A percentile compares a stretch with the other conserved stretches of the same genome.
Conservation (phyloP, 2,113 vertebrate genomes). For the Myxocyprinus asiaticus region DNA sequence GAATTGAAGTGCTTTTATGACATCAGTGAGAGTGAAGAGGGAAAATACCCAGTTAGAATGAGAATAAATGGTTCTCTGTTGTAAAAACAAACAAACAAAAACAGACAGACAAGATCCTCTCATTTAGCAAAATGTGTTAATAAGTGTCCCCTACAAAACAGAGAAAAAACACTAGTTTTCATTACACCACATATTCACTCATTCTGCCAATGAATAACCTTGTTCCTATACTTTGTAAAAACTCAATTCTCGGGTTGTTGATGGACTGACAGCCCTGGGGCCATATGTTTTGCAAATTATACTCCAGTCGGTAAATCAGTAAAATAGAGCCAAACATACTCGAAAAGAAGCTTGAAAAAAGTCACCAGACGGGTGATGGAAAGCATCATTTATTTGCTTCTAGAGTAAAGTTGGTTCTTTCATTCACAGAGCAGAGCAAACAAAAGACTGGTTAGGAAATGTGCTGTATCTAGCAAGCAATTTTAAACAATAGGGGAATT, state of each 20-base stretch:
- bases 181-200: neutral
- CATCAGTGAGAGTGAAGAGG: neutral
- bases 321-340: neutral
- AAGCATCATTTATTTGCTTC: conserved; percentile 5
- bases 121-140: conserved; percentile 23
- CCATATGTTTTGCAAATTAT: conserved; percentile 5
- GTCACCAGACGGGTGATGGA: neutral
- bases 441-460: conserved; percentile 25
- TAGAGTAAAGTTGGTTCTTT: neutral
- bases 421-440: conserved; percentile 13
- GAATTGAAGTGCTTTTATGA: neutral
- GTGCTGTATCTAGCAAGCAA: conserved; percentile 24
- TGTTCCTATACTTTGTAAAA: neutral
- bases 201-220: neutral
- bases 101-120: conserved; percentile 4
- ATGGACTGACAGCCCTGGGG: neutral
- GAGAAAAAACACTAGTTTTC: neutral
- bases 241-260: neutral
- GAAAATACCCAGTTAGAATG: neutral
- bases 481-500: conserved; percentile 37
- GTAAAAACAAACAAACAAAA: neutral
- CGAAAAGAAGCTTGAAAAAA: neutral
- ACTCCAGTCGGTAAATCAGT: neutral
- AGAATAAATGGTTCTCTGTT: conserved; percentile 8
- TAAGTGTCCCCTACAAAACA: conserved; percentile 1